These are phyloP conservation scores for Lysandra coridon DNA, from an alignment of 2,888 invertebrate species.

Conservation along the genomic window DNA sequence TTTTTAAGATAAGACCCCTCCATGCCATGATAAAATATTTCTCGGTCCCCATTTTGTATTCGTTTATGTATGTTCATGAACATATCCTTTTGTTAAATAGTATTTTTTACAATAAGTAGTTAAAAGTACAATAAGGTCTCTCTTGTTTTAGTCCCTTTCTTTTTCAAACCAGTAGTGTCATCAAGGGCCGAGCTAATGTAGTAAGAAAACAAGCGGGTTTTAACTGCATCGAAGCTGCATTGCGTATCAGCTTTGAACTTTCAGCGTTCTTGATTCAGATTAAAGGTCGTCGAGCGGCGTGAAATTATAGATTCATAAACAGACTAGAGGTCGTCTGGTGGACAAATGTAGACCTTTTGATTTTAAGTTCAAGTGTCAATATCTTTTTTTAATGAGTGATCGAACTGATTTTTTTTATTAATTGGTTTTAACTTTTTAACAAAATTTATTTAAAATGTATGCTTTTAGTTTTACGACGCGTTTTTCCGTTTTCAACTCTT, in stretches of 20 bases:
- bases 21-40: too few species aligned
- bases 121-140: too few species aligned
- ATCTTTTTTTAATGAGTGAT: background rate
- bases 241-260: conserved; percentile 14
- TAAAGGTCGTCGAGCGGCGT: background rate
- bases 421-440: too few species aligned
- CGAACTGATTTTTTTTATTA: too few species aligned
- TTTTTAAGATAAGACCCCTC: too few species aligned
- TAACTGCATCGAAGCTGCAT: conserved; percentile 10
- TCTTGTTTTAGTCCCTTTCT: too few species aligned
- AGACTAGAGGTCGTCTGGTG: conserved; percentile 19
- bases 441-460: background rate
- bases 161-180: background rate
- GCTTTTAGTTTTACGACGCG: background rate
- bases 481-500: too few species aligned
- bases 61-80: too few species aligned
- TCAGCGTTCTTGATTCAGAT: background rate
- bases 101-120: too few species aligned
- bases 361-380: conserved; percentile 3
- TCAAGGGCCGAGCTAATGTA: background rate
- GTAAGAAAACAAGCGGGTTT: background rate
- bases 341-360: conserved; percentile 10
- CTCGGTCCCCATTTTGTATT: too few species aligned
- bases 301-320: conserved; percentile 16
- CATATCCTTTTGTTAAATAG: too few species aligned